Evolutionary conservation across 2,888 invertebrate species (phyloP).

Genomic region (Choreutis nemorana): DNA sequence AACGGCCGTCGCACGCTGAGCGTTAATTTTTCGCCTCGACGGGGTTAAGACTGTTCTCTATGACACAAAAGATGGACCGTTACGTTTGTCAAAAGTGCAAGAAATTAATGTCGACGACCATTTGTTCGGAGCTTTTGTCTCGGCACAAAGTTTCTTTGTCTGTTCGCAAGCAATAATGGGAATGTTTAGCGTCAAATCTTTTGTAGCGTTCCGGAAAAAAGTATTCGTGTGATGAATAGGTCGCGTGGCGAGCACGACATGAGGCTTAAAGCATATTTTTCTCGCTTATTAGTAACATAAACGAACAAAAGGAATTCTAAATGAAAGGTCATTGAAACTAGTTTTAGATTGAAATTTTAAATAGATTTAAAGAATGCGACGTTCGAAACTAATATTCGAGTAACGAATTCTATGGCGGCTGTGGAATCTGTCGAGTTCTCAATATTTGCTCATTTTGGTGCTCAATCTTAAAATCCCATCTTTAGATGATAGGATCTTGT

Average conservation of each 20-base stretch:
- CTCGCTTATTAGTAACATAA: constrained; percentile 44
- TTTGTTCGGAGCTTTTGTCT: constrained; percentile 55
- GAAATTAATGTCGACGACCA: constrained; percentile 61
- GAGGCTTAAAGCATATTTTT: constrained; percentile 44
- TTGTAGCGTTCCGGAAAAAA: constrained; percentile 48
- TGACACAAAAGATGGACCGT: constrained; percentile 41
- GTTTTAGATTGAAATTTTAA: too few relatives aligned
- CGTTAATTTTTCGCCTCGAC: constrained; percentile 45
- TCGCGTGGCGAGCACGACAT: constrained; percentile 50
- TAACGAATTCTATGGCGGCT: too few relatives aligned
- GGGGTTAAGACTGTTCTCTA: constrained; percentile 31
- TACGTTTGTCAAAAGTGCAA: constrained; percentile 55
- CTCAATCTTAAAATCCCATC: too few relatives aligned
- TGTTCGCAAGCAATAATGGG: constrained; percentile 56
- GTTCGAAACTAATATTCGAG: too few relatives aligned
- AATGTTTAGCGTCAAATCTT: constrained; percentile 59
- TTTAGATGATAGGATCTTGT: too few relatives aligned
- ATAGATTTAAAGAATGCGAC: too few relatives aligned
- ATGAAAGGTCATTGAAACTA: too few relatives aligned
- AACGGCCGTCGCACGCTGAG: constrained; percentile 45
- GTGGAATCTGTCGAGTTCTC: too few relatives aligned
- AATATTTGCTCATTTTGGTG: too few relatives aligned
- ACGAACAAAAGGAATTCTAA: too few relatives aligned
- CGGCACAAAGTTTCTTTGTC: constrained; percentile 55
- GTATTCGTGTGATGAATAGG: constrained; percentile 38